Percentiles rank a stretch among this genome's conserved stretches.
Evolutionary conservation across 2,113 vertebrate species (phyloP).

Genomic region (Pampusana beccarii): DNA sequence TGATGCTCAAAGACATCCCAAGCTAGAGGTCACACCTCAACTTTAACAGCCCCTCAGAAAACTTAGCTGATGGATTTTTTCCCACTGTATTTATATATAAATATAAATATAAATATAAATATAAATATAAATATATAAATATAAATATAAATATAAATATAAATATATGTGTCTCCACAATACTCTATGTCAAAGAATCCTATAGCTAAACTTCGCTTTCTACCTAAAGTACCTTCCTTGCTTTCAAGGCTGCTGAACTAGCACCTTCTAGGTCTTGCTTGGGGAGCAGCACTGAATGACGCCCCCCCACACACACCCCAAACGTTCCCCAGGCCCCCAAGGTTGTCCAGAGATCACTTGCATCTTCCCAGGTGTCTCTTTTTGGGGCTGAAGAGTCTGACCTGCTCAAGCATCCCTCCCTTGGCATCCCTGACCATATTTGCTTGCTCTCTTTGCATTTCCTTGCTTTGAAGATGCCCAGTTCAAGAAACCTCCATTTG

Average conservation of each 20-base stretch:
- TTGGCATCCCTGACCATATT: background rate
- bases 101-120: too few relatives aligned
- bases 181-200: background rate
- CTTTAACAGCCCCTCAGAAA: background rate
- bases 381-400: background rate
- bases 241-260: background rate
- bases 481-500: background rate
- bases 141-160: too few relatives aligned
- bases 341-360: background rate
- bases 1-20: background rate
- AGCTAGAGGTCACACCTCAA: background rate
- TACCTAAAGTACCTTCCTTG: background rate
- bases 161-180: background rate
- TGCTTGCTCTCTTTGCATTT: background rate
- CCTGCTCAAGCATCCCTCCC: background rate
- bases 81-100: too few relatives aligned
- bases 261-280: background rate
- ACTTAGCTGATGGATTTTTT: background rate
- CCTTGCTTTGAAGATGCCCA: background rate
- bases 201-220: background rate
- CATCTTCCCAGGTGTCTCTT: background rate
- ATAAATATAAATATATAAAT: too few relatives aligned
- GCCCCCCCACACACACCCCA: too few relatives aligned
- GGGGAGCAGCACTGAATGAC: background rate
- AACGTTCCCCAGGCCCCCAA: background rate